Evolutionary conservation across 2,888 invertebrate species (phyloP), one percentile per base, ranked within the genome.

Genomic region (Byasa hedistus): DNA sequence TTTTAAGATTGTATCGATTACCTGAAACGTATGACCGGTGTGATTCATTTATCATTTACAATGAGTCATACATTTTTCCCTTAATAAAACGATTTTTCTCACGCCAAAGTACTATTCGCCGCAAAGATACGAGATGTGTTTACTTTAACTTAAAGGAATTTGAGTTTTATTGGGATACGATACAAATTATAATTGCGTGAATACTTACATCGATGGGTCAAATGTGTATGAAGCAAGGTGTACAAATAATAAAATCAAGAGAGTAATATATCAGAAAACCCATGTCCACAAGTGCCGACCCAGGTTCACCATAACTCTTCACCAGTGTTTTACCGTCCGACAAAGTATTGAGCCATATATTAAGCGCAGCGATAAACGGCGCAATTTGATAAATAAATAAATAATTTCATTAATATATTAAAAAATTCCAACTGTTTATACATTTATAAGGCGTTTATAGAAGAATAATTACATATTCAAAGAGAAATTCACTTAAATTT

Each of bases 301-400:
- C 69, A 66, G 69, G 70, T 70, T 69, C 65, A 66, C 73, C 69
- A 77, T 80, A 78, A 78, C 64, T 79, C 74, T 77, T 71, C 70
- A 75, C 69, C 68, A 64, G 66, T 71, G 71, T 75, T 73, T 73
- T 69, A 70, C 74, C 69, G 71, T 74, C 21, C 39, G 19, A 19
- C 51, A 5, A 57, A 24, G 57, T 36, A 60, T 39, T 55, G 51
- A 64, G 54, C 48, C 27, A 36, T 63, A 64, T 64, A 57, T 60
- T 24, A 58, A 64, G 51, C 55, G 21, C 48, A 64, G 67, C 61
- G 63, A 63, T 63, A 48, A 56, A 57, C 19, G 48, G 44, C 19
- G 4, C 1, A n/a, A 48, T 5, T 48, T 48, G 19, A 48, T 48
- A n/a, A 19, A 48, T 48, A 48, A 48, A n/a, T n/a, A 48, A 48